Percentiles rank a stretch among this genome's conserved stretches.
Evolutionary conservation across 2,797 vertebrate genomes (phyloP).

Genomic region (Smutsia temminckii): DNA sequence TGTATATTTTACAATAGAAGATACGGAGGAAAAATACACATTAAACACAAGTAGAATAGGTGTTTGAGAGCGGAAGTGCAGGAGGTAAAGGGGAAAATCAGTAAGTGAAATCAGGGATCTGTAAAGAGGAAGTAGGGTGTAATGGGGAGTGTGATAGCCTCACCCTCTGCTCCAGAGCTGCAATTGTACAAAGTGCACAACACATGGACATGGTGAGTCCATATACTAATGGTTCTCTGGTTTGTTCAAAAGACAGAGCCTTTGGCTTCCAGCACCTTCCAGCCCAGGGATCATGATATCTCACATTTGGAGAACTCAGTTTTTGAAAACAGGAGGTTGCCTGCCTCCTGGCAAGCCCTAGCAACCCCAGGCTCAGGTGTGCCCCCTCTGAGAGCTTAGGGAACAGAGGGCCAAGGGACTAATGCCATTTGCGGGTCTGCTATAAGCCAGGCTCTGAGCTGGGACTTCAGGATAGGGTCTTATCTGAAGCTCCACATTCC

Average conservation of each 20-base stretch:
- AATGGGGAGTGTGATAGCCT: neutral
- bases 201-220: neutral
- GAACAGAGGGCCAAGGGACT: neutral
- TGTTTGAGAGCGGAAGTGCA: no score
- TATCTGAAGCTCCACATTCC: neutral
- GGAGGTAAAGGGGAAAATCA: neutral
- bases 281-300: neutral
- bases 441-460: neutral
- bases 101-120: neutral
- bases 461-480: neutral
- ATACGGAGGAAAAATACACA: no score
- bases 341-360: neutral
- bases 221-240: neutral
- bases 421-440: neutral
- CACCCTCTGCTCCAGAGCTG: neutral
- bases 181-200: neutral
- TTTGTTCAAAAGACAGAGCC: neutral
- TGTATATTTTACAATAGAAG: neutral
- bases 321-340: neutral
- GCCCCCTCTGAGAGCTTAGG: neutral
- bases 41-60: neutral
- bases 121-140: neutral
- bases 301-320: neutral
- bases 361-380: rapidly evolving
- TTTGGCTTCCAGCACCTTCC: neutral